Evolutionary conservation across 1,140 invertebrate genomes (phyloP), one percentile per base, ranked within the genome.

Genomic region (Meloidogyne chitwoodi): DNA sequence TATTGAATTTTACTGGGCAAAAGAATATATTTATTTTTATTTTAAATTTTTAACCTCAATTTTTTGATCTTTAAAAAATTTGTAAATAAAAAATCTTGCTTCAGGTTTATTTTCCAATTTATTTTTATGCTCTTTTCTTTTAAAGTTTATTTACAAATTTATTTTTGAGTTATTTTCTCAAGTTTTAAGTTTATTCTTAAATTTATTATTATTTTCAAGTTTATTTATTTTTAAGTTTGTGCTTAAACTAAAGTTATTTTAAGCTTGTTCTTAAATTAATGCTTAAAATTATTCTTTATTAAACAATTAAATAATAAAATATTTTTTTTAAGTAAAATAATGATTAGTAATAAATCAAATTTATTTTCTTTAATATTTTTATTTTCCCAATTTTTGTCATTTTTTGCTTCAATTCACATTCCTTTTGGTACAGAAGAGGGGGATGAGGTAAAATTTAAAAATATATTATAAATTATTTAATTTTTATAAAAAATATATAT

Each of bases 341-440:
- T 38, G 34, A 38, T 38, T 8, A 38, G 10, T 38, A 38, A 16
- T 6, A 44, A 44, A 16, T 44, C 41, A 44, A n/a, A 19, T 56
- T 56, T 22, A 56, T 56, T 56, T n/a, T 22, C 19, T n/a, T 56
- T 56, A n/a, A 56, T 56, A n/a, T n/a, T 56, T n/a, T n/a, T 56
- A 56, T n/a, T n/a, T n/a, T 56, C 4, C 4, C 48, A 56, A 56
- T 56, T n/a, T 56, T 56, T 56, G 6, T 14, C 6, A n/a, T 56
- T 1, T 10, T 73, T 73, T 31, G 78, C 78, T 65, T 79, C 77
- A 61, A 27, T 77, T 61, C 67, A 64, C 16, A 27, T 78, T 34
- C 77, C 77, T 14, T 78, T 29, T 71, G 77, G 77, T n/a, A 22
- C 61, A 22, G 26, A 64, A n/a, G 78, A 79, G 22, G 77, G 77